Base-by-base conservation (phyloP, 2,888 invertebrate genomes). In the Aphodius granarius region DNA sequence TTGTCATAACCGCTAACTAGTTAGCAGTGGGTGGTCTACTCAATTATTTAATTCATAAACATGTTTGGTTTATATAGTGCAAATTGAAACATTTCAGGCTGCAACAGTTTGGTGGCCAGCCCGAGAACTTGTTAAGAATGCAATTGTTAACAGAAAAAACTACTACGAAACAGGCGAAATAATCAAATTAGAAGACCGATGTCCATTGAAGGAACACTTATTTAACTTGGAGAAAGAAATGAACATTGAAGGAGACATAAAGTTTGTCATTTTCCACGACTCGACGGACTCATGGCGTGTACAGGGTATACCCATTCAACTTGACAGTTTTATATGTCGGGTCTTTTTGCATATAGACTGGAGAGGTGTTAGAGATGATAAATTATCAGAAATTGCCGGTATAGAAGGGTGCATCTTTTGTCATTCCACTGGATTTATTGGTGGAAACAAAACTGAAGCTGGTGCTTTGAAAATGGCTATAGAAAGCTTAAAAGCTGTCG, bases 201-300 rank as follows among this genome's bases (percentile, higher is more conserved):
- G 94, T 82, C 97, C 98, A 0, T 99, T 98, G 98, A 96, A 96
- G 83, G 93, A 95, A 74, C 98, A 98, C 86, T 88, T 98, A 71
- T 92, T 92, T 82, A 90, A 91, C 66, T 84, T 99, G 73, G 99
- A 99, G 88, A 89, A 91, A 75, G 94, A 94, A 83, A 85, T 92
- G 81, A 88, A 89, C 0, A 86, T 95, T 5, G 88, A 89, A 3
- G 90, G 91, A 4, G 84, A 89, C 66, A 89, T 94, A 1, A 94
- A 95, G 83, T 94, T 92, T 88, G 91, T 92, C 0, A 84, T 97
- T 65, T 97, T 93, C 83, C 85, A 89, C 71, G 94, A 94, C 83
- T 86, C 88, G 0, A 86, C 88, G 0, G 89, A 90, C 83, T 90
- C 89, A 0, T 99, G 96, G 95, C 89, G 98, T 80, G 92, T 98